Percentiles rank a stretch among this genome's conserved stretches.
These are phyloP conservation scores for Centrocercus urophasianus DNA, from an alignment of 2,113 vertebrate genomes.

Conservation along the genomic window DNA sequence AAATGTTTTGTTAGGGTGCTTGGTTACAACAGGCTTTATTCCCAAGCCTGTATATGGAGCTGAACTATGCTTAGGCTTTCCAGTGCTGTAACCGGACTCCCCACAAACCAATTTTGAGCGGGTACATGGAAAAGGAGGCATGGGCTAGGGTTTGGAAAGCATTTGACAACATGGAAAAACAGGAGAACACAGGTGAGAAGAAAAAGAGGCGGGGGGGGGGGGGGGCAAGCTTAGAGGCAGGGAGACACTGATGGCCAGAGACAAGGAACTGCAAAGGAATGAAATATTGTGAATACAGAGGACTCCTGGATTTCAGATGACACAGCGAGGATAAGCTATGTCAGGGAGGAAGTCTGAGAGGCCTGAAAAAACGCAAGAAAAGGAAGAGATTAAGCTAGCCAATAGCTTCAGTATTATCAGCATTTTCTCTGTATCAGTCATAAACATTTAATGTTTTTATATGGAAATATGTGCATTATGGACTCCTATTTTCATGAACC, in stretches of 20 bases:
- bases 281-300: neutral
- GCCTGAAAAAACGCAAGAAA: neutral
- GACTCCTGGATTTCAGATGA: no score
- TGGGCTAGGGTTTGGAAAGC: neutral
- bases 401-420: neutral
- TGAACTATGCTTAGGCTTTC: neutral
- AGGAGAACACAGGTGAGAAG: neutral
- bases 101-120: neutral
- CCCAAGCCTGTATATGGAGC: conserved; percentile 1
- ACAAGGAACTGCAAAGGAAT: neutral
- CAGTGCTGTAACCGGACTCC: neutral
- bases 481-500: neutral
- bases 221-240: neutral
- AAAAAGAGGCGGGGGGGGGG: neutral
- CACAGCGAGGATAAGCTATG: neutral
- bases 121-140: neutral
- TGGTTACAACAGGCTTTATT: neutral
- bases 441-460: neutral
- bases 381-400: neutral
- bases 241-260: neutral
- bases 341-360: neutral
- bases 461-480: neutral
- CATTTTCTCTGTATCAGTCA: neutral
- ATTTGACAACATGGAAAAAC: neutral
- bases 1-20: conserved; percentile 12